A percentile compares a stretch with the other conserved stretches of the same genome.
These are phyloP conservation scores for Odontocerum albicorne DNA, from an alignment of 2,888 invertebrate genomes.

Conservation along the genomic window DNA sequence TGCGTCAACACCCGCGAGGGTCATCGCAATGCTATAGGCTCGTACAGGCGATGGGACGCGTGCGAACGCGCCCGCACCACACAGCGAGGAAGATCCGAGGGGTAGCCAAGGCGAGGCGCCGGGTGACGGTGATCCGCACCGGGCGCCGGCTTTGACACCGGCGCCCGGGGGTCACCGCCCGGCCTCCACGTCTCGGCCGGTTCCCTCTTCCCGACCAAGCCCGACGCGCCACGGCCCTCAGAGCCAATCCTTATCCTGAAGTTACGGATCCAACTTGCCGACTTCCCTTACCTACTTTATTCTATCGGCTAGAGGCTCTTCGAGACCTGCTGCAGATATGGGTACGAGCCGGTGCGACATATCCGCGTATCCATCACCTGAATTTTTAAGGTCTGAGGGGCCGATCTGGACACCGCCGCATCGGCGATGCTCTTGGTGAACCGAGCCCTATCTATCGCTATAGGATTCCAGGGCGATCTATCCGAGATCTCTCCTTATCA, in stretches of 20 bases:
- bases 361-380: no score
- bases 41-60: conserved; percentile 42
- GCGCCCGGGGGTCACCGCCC: conserved; percentile 49
- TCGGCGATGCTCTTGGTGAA: no score
- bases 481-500: no score
- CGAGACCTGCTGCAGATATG: no score
- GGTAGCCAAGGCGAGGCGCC: conserved; percentile 46
- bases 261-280: conserved; percentile 67
- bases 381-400: no score
- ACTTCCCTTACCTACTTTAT: conserved; percentile 70
- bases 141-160: conserved; percentile 58
- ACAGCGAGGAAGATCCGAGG: conserved; percentile 44
- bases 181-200: conserved; percentile 35
- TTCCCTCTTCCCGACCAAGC: conserved; percentile 50
- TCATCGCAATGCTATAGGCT: conserved; percentile 71
- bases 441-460: no score
- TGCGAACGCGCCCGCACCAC: conserved; percentile 37
- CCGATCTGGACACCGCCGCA: no score
- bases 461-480: no score
- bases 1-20: conserved; percentile 61
- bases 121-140: no score
- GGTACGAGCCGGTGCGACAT: no score
- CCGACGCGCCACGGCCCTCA: conserved; percentile 65
- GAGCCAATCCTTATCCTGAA: conserved; percentile 75
- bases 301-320: conserved; percentile 68